A percentile compares a stretch with the other conserved stretches of the same genome.
These are phyloP conservation scores for Nanorana parkeri DNA, from an alignment of 2,113 vertebrate genomes.

Conservation along the genomic window DNA sequence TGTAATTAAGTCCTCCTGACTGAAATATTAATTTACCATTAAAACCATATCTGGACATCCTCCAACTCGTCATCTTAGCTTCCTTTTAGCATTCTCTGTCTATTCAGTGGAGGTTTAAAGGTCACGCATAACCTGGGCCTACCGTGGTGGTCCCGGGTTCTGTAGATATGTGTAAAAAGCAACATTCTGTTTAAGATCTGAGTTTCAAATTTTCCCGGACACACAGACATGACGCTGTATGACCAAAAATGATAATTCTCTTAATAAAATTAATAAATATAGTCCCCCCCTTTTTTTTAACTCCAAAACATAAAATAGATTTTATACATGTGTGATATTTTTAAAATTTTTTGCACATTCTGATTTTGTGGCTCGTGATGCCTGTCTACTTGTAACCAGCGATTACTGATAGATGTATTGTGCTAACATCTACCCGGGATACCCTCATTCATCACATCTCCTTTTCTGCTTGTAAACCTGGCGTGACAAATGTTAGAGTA, in stretches of 20 bases:
- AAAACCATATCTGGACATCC: too few relatives aligned
- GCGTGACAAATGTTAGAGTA: slow-evolving; percentile 3
- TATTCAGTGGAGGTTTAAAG: neutral
- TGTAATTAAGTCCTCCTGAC: too few relatives aligned
- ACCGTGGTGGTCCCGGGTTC: neutral
- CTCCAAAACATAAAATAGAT: too few relatives aligned
- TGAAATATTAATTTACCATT: too few relatives aligned
- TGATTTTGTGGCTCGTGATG: slow-evolving; percentile 26
- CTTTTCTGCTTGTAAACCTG: slow-evolving; percentile 29
- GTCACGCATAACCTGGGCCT: neutral
- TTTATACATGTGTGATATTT: slow-evolving; percentile 26
- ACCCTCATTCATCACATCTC: neutral
- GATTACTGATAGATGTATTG: slow-evolving; percentile 24
- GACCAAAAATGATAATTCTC: neutral
- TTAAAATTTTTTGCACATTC: slow-evolving; percentile 43
- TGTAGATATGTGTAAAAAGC: neutral
- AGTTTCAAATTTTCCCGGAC: neutral
- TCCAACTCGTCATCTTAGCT: too few relatives aligned
- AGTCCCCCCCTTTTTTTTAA: neutral
- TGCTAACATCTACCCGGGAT: slow-evolving; percentile 3
- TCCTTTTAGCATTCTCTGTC: neutral
- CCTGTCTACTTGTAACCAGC: slow-evolving; percentile 24
- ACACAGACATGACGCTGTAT: slow-evolving; percentile 24
- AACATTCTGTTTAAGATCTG: neutral
- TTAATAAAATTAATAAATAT: neutral